Evolutionary conservation across 2,888 invertebrate species (phyloP).

Genomic region (Pantelozetes paolii): DNA sequence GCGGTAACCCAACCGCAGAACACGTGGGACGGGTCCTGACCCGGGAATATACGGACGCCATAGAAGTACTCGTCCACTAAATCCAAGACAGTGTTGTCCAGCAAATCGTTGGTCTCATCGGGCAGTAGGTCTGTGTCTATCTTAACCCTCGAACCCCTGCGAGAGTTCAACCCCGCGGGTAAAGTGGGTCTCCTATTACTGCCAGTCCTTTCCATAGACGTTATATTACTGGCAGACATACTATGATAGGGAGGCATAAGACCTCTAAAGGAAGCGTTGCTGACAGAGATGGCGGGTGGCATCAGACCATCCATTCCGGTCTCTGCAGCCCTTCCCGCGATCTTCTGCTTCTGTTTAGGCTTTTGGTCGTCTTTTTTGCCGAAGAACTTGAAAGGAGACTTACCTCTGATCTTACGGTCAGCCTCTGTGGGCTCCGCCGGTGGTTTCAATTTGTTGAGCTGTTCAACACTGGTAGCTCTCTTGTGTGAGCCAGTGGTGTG

Average conservation of each 20-base stretch:
- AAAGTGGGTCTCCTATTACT: constrained; percentile 42
- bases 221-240: constrained; percentile 30
- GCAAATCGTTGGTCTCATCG: constrained; percentile 75
- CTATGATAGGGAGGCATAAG: constrained; percentile 40
- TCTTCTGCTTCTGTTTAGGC: constrained; percentile 24
- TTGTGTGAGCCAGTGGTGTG: constrained; percentile 5
- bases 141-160: constrained; percentile 43
- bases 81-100: constrained; percentile 77
- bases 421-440: constrained; percentile 54
- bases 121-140: constrained; percentile 43
- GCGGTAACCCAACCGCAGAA: constrained; percentile 99
- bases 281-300: constrained; percentile 40
- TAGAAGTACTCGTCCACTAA: constrained; percentile 98
- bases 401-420: constrained; percentile 65
- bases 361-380: constrained; percentile 61
- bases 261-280: constrained; percentile 42
- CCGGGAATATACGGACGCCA: constrained; percentile 76
- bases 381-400: constrained; percentile 91
- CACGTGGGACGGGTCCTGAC: constrained; percentile 88
- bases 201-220: constrained; percentile 42
- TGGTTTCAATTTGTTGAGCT: constrained; percentile 47
- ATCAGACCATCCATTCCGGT: constrained; percentile 50
- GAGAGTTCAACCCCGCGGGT: constrained; percentile 16
- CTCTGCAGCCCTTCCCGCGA: constrained; percentile 50
- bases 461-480: constrained; percentile 53